Evolutionary conservation across 2,888 invertebrate genomes (phyloP).

Genomic region (Pyrochroa serraticornis): DNA sequence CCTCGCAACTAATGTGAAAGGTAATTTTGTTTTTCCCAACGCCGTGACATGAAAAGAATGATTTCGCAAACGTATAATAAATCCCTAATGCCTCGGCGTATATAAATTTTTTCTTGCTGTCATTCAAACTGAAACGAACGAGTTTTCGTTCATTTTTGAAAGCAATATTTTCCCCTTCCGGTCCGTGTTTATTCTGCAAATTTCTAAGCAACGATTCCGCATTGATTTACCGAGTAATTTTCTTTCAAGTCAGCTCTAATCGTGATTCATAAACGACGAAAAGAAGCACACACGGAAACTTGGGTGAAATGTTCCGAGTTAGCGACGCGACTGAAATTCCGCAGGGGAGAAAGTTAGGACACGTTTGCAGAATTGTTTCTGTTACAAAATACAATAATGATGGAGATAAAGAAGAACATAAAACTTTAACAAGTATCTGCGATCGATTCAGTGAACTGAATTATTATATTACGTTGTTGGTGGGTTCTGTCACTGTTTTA

Average conservation of each 20-base stretch:
- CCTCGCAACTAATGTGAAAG: slow-evolving; percentile 6
- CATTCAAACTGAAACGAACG: slow-evolving; percentile 21
- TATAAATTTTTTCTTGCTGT: slow-evolving; percentile 18
- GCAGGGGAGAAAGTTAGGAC: slow-evolving; percentile 27
- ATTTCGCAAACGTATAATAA: slow-evolving; percentile 14
- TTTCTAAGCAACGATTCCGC: neutral
- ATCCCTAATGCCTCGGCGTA: slow-evolving; percentile 11
- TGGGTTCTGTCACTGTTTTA: slow-evolving; percentile 29
- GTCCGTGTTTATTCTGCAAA: too few species aligned
- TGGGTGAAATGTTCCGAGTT: slow-evolving; percentile 17
- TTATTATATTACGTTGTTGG: slow-evolving; percentile 33
- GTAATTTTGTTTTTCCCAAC: slow-evolving; percentile 16
- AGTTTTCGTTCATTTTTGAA: neutral
- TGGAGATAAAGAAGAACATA: slow-evolving; percentile 35
- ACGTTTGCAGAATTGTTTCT: slow-evolving; percentile 33
- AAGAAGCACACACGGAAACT: slow-evolving; percentile 14
- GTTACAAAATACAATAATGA: slow-evolving; percentile 36
- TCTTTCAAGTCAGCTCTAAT: slow-evolving; percentile 3
- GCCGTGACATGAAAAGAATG: slow-evolving; percentile 17
- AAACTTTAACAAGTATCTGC: slow-evolving; percentile 36
- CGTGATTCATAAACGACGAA: slow-evolving; percentile 3
- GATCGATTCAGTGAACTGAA: slow-evolving; percentile 38
- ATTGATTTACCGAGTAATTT: slow-evolving; percentile 8
- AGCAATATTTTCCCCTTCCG: too few species aligned
- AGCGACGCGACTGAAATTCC: slow-evolving; percentile 17